Evolutionary conservation across 2,888 invertebrate species (phyloP), one percentile per base, ranked within the genome.

Genomic region (Athalia circularis): DNA sequence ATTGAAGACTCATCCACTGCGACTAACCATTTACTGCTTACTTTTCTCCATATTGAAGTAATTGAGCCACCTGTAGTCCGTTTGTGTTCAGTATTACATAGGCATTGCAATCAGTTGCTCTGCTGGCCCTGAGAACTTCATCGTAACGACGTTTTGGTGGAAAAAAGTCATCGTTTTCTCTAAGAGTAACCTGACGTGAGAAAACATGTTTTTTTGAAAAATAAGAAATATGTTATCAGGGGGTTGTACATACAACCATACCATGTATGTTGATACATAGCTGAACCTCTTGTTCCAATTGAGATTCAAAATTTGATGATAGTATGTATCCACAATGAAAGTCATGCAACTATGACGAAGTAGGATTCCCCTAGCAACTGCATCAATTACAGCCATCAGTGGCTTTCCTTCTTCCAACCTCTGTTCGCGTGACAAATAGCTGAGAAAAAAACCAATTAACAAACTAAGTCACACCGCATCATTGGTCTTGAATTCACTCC

Each of bases 71-170:
- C 91, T 96, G 95, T 72, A 93, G 86, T 0, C 94, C 96, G 89
- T 96, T 96, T 0, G 95, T 91, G 43, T 96, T 89, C 8, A 96
- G 91, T 80, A 96, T 93, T 50, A 96, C 89, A 85, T 96, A 95
- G 4, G 94, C 90, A 84, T 94, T 93, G 86, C 96, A 96, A 43
- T 94, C 94, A 75, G 93, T 92, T 80, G 91, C 91, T 84, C 93
- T 93, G 5, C 87, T 87, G 3, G 85, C 82, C 3, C 45, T 64
- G 11, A 90, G 81, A 59, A 85, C 84, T 11, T 65, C 79, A 45
- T 76, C 13, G 43, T 89, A 62, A 70, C 77, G 80, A 29, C 52
- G 78, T 45, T 82, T 84, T 0, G 88, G 86, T 11, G 84, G 85
- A 9, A 79, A 81, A 65, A 90, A 87, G 68, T 84, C 78, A 77